Conservation (phyloP, 2,113 vertebrate species). For the Baryphthengus martii region DNA sequence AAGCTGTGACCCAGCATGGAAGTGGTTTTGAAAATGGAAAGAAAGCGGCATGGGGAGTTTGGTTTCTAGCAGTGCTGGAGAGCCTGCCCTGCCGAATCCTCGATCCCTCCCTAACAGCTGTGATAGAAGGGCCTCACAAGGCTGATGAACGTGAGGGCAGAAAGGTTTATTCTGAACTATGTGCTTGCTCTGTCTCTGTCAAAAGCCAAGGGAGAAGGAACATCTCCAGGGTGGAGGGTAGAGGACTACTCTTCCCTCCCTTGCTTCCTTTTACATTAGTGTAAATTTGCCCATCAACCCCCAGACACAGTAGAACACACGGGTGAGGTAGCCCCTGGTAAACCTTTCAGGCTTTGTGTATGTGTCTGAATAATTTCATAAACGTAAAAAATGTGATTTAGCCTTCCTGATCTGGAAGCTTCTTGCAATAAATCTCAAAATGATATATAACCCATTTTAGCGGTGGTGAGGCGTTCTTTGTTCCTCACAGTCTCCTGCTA, state of each 20-base stretch:
- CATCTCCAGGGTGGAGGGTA: neutral
- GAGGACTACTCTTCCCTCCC: neutral
- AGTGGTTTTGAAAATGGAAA: neutral
- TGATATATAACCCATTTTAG: neutral
- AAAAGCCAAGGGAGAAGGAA: neutral
- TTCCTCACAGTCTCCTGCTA: neutral
- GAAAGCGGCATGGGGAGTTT: neutral
- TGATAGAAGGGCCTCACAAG: neutral
- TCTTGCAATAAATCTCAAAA: neutral
- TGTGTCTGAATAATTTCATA: neutral
- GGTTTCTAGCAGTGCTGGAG: neutral
- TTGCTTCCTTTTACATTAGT: neutral
- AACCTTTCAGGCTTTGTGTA: neutral
- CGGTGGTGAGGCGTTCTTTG: neutral
- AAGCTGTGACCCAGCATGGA: neutral
- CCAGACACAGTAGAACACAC: accelerated
- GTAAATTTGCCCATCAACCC: neutral
- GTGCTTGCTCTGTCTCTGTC: neutral
- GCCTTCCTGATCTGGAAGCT: neutral
- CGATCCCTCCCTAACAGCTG: neutral
- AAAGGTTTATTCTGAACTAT: neutral
- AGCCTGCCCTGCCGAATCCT: neutral
- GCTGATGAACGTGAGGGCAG: neutral
- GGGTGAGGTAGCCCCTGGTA: neutral
- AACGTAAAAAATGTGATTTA: neutral